Conservation (phyloP, 2,888 invertebrate species). For the Tetanocera ferruginea region DNA sequence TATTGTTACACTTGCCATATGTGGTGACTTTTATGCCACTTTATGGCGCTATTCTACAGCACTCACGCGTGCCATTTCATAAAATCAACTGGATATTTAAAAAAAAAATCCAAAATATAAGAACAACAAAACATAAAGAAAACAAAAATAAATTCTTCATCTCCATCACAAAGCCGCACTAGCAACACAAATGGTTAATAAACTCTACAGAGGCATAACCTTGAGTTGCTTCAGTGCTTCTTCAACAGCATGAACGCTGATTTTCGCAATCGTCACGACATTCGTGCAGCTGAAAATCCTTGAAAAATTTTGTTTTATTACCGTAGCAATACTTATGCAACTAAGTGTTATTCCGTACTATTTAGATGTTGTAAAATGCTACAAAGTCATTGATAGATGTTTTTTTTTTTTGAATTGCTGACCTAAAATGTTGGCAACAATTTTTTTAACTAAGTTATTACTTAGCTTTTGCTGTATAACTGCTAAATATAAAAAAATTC, state of each 20-base stretch:
- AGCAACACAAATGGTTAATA: constrained; percentile 29
- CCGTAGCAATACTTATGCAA: neutral
- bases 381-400: neutral
- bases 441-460: neutral
- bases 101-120: neutral
- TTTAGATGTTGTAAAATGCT: neutral
- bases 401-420: neutral
- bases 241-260: too few relatives aligned
- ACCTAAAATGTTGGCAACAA: constrained; percentile 13
- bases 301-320: neutral
- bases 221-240: constrained; percentile 25
- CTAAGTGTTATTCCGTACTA: neutral
- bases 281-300: too few relatives aligned
- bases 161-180: neutral
- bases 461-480: too few relatives aligned
- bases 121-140: neutral
- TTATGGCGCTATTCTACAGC: neutral
- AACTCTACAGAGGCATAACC: constrained; percentile 34
- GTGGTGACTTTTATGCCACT: neutral
- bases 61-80: constrained; percentile 16
- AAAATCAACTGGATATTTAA: constrained; percentile 6
- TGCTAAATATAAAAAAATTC: too few relatives aligned
- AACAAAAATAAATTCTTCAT: neutral
- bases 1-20: constrained; percentile 13
- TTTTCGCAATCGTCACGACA: too few relatives aligned